Conservation (phyloP, 2,888 invertebrate genomes). For the Acronicta aceris region DNA sequence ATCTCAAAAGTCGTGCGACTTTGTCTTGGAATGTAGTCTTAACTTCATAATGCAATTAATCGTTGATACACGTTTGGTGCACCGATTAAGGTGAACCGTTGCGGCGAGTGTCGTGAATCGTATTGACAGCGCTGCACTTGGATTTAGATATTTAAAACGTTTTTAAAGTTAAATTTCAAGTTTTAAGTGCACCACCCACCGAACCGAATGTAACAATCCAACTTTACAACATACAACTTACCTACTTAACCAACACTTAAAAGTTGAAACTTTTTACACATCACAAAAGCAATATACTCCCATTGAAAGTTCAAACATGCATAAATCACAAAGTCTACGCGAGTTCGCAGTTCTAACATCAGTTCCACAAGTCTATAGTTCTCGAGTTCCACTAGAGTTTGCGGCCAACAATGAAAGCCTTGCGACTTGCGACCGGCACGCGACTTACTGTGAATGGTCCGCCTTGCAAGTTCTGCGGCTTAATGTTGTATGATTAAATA, state of each 20-base stretch:
- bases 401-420: slow-evolving; percentile 54
- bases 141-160: neutral
- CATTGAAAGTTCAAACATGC: slow-evolving; percentile 57
- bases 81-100: no score
- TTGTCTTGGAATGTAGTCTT: no score
- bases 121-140: no score
- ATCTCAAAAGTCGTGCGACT: no score
- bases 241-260: slow-evolving; percentile 24
- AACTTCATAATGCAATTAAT: no score
- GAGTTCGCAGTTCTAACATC: slow-evolving; percentile 35
- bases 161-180: neutral
- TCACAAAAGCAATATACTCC: slow-evolving; percentile 54
- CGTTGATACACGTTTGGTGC: no score
- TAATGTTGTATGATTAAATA: slow-evolving; percentile 50
- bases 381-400: slow-evolving; percentile 49
- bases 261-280: slow-evolving; percentile 54
- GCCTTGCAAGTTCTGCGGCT: slow-evolving; percentile 37
- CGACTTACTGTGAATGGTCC: slow-evolving; percentile 35
- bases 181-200: slow-evolving; percentile 9
- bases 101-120: no score
- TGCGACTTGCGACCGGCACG: slow-evolving; percentile 36
- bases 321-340: slow-evolving; percentile 53
- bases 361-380: slow-evolving; percentile 44
- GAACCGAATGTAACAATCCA: slow-evolving; percentile 9
- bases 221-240: slow-evolving; percentile 17